Base-by-base conservation (phyloP, 2,797 vertebrate species). In the Urophycis tenuis region DNA sequence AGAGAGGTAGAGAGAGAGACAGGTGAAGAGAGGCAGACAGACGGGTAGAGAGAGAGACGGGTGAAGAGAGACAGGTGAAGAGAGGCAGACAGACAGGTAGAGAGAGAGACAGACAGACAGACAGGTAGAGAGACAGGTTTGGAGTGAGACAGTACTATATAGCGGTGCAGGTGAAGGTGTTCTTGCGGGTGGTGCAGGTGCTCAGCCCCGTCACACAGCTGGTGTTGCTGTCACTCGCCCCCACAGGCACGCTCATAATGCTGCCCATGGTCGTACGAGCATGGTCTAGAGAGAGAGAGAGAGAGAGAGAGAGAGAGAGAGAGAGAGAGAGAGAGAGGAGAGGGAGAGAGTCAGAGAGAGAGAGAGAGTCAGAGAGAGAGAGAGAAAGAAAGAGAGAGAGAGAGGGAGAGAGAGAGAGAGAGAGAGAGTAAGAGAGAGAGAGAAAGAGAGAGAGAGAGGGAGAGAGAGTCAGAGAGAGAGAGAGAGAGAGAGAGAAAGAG, bases 141-240 rank as follows among this genome's bases (percentile, higher is more conserved):
- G 0, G 84, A 75, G 74, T 31, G 32, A 69, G 74, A 36, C n/a
- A 69, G 33, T 83, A 92, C 90, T 91, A 85, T 25, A 91, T 85
- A 12, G 95, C 94, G 0, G 92, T 94, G 84, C 93, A 91, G 74
- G 93, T 95, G 90, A 95, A 96, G 25, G 86, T 81, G 0, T 88
- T 89, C 77, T 87, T 94, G 41, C 87, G 86, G 81, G 85, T 80
- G 7, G 88, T 89, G 76, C 91, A 93, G 81, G 93, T 92, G 83
- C 93, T 94, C 79, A 93, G 86, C 0, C 88, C 86, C 0, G 93
- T 94, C 69, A 92, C 77, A 75, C 92, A 94, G 88, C 93, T 95
- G 74, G 88, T 79, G 73, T 82, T 94, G 17, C 94, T 95, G 82
- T 92, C 88, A 30, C 90, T 93, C 83, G 87, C 89, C 19, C 72